Evolutionary conservation across 2,888 invertebrate genomes (phyloP).

Genomic region (Hipparchia semele): DNA sequence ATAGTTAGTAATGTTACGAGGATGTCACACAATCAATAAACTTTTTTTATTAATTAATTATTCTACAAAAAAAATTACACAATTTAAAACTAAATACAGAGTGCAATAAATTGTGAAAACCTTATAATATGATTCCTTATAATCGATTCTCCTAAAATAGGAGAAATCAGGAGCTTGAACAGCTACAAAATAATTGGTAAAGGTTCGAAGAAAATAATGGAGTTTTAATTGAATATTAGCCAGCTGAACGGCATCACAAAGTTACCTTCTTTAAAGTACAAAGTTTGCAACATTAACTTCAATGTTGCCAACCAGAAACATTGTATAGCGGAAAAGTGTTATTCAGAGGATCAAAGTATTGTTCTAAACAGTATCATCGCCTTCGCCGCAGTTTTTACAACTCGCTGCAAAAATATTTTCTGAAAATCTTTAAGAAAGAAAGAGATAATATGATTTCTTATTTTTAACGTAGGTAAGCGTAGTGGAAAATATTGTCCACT

Average conservation of each 20-base stretch:
- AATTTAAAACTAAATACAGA: too few relatives aligned
- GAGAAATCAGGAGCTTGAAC: conserved; percentile 16
- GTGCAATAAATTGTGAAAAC: too few relatives aligned
- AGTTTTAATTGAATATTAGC: conserved; percentile 79
- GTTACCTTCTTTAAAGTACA: conserved; percentile 48
- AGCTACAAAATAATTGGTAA: conserved; percentile 67
- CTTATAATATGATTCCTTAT: too few relatives aligned
- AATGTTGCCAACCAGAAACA: conserved; percentile 22
- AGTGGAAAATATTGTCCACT: too few relatives aligned
- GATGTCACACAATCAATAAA: too few relatives aligned
- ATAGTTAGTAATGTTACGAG: too few relatives aligned
- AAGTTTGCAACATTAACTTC: conserved; percentile 20
- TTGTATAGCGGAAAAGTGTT: conserved; percentile 15
- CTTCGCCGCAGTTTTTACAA: not conserved
- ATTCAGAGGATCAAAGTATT: conserved; percentile 18
- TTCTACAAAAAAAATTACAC: too few relatives aligned
- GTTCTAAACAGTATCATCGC: not conserved
- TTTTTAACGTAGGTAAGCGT: not conserved
- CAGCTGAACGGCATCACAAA: conserved; percentile 61
- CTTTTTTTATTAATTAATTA: too few relatives aligned
- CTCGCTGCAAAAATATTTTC: conserved; percentile 2
- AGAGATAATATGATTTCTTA: not conserved
- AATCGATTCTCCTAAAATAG: not conserved
- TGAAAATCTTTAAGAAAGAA: not conserved
- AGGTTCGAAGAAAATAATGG: conserved; percentile 65